Evolutionary conservation across 2,113 vertebrate genomes (phyloP), one percentile per base, ranked within the genome.

Genomic region (Felis chaus): DNA sequence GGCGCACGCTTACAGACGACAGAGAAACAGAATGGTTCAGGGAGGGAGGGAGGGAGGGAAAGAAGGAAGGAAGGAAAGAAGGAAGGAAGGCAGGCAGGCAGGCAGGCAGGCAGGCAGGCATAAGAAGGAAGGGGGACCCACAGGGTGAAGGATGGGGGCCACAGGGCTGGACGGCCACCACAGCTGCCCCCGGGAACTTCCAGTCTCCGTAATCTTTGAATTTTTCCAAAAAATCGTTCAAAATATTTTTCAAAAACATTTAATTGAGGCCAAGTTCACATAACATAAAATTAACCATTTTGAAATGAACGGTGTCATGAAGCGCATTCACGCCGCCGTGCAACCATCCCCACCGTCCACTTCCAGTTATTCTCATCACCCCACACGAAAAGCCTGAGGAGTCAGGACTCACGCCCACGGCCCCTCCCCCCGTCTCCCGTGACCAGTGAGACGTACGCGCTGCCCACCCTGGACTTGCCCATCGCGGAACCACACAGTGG

Each of bases 401-500:
- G 23, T 21, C 71, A 2, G 19, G 19, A 6, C n/a, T 23, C 12
- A 2, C 48, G n/a, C 15, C 33, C 3, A 1, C 7, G 0, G 2
- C 27, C 33, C 27, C 66, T 9, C 3, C 7, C 27, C 12, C 36
- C 4, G 29, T 1, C 18, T 16, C 29, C 2, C 27, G 39, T 41
- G 21, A 31, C 45, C 55, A 11, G 41, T n/a, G 3, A 25, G 4
- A 25, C 19, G 63, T 7, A 7, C 9, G 0, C 5, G 8, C 25
- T 0, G 3, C 9, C 21, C n/a, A 21, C 11, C 15, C 7, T 2
- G 65, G 12, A 15, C 19, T 31, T 41, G 1, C 33, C 6, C 55
- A 7, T 19, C 55, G 0, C 1, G 1, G 33, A 53, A 16, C 10
- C n/a, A 11, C 1, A 41, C 7, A 0, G 0, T 1, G 0, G 0